phyloP scores from a whole-genome alignment of 2,797 vertebrate species.

The Menidia menidia region DNA sequence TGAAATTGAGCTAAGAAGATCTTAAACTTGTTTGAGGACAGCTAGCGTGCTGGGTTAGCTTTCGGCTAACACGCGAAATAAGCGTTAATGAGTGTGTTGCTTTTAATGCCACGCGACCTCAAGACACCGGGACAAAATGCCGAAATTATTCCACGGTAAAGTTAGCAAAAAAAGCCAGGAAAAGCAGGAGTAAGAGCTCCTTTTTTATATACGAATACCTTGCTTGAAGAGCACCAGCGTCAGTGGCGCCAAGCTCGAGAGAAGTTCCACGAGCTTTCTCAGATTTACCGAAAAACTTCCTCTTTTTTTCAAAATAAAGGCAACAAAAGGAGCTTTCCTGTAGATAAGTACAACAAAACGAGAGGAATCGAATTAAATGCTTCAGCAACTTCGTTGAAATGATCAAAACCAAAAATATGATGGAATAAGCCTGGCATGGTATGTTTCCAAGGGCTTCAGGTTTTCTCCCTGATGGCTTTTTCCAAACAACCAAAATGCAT shows the following conservation, averaged over 20 bases:
- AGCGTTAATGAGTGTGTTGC: neutral
- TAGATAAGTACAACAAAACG: too few relatives aligned
- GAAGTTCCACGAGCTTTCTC: neutral
- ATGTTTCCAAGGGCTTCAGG: too few relatives aligned
- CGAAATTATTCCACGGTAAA: neutral
- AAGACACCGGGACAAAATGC: neutral
- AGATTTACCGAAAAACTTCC: neutral
- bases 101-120: neutral
- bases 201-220: neutral
- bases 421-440: too few relatives aligned
- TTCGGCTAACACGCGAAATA: neutral
- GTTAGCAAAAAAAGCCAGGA: too few relatives aligned
- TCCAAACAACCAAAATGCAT: too few relatives aligned
- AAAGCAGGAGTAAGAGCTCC: too few relatives aligned
- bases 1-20: neutral
- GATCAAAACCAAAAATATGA: too few relatives aligned
- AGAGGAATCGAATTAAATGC: too few relatives aligned
- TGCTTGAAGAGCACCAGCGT: neutral
- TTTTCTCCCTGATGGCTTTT: too few relatives aligned
- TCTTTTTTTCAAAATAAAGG: conserved; percentile 13
- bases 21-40: neutral
- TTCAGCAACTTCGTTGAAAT: too few relatives aligned
- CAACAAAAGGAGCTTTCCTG: too few relatives aligned
- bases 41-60: neutral
- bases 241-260: neutral